Percentiles rank a stretch among this genome's conserved stretches.
Conservation (phyloP, 2,113 vertebrate genomes). For the Phaethornis superciliosus region DNA sequence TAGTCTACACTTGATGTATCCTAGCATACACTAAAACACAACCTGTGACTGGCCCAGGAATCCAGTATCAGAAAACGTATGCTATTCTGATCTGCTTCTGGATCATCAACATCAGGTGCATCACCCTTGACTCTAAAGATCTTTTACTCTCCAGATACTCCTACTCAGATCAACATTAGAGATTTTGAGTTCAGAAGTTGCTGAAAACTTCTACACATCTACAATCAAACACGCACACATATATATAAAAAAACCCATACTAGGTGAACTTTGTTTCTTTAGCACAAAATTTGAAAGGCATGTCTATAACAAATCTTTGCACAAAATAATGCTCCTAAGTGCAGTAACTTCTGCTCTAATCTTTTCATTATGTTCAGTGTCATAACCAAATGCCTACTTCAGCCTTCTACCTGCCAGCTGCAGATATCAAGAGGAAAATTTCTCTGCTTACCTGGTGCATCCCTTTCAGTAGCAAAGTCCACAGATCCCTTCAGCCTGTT, state of each 20-base stretch:
- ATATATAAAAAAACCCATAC: neutral
- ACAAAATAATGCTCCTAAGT: neutral
- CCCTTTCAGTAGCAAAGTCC: slow-evolving; percentile 55
- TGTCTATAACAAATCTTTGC: neutral
- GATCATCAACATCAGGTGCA: neutral
- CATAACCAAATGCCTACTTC: neutral
- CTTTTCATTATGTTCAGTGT: neutral
- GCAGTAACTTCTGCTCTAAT: neutral
- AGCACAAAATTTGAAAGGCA: neutral
- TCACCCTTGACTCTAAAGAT: neutral
- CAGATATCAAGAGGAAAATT: slow-evolving; percentile 11
- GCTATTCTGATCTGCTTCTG: neutral
- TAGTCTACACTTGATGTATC: neutral
- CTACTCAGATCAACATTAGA: neutral
- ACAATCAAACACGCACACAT: neutral
- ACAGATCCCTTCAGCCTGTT: slow-evolving; percentile 59
- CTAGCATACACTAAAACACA: neutral
- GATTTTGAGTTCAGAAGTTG: neutral
- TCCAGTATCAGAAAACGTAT: neutral
- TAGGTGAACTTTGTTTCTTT: neutral
- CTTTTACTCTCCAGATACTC: neutral
- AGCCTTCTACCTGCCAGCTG: slow-evolving; percentile 23
- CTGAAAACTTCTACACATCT: neutral
- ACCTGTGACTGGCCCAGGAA: neutral
- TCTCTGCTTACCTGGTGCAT: slow-evolving; percentile 54